Evolutionary conservation across 64 coral and sea anemone genomes (phyloP).

Genomic region (Dendronephthya gigantea): DNA sequence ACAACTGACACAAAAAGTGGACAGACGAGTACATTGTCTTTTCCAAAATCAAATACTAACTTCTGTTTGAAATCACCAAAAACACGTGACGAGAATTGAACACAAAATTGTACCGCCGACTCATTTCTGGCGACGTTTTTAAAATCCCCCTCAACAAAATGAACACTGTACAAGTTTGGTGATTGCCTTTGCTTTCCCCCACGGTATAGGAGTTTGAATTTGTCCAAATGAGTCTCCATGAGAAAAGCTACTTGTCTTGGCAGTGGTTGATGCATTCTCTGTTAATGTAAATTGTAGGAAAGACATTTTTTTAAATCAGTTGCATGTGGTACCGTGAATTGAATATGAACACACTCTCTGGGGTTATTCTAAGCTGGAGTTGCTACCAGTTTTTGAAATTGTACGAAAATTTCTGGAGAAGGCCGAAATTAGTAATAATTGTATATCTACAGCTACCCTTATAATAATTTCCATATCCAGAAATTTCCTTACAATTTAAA

Average conservation of each 20-base stretch:
- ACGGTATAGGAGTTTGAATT: not conserved
- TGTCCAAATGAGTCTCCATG: not conserved
- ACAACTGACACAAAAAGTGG: not conserved
- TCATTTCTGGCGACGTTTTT: not conserved
- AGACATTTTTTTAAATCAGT: too few species aligned
- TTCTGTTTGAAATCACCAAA: conserved; percentile 2
- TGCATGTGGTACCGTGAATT: not conserved
- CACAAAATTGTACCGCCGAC: not conserved
- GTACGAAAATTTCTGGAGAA: too few species aligned
- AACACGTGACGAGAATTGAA: not conserved
- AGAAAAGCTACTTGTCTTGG: not conserved
- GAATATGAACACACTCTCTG: too few species aligned
- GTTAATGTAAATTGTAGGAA: not conserved
- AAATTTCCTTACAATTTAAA: too few species aligned
- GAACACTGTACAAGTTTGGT: not conserved
- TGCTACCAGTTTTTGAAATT: too few species aligned
- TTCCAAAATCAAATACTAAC: not conserved
- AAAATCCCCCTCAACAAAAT: not conserved
- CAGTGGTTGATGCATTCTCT: not conserved
- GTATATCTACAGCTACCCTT: too few species aligned
- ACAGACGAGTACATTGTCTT: not conserved
- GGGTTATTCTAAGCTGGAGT: too few species aligned
- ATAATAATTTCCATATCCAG: too few species aligned
- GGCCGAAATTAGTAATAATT: too few species aligned
- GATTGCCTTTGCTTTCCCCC: not conserved